Percentiles rank a stretch among this genome's conserved stretches.
Evolutionary conservation across 2,797 vertebrate species (phyloP).

Genomic region (Pempheris klunzingeri): DNA sequence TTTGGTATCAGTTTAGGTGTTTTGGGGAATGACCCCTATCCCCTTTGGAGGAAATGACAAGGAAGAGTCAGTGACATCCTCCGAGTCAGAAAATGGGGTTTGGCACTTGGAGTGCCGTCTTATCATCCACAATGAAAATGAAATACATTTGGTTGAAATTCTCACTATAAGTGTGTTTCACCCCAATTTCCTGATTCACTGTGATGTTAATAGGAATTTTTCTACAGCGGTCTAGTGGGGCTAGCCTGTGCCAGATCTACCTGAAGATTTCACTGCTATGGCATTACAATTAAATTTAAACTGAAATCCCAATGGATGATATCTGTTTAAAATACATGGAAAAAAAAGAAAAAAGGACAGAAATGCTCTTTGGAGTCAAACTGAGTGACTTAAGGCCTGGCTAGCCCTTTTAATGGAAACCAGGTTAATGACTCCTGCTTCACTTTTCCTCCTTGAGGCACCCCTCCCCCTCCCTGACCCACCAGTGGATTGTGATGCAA

Average conservation of each 20-base stretch:
- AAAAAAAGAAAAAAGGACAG: not conserved
- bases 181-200: slow-evolving; percentile 66
- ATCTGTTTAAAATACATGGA: slow-evolving; percentile 5
- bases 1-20: slow-evolving; percentile 86
- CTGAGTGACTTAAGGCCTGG: slow-evolving; percentile 22
- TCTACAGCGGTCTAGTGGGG: slow-evolving; percentile 30
- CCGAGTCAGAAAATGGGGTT: slow-evolving; percentile 60
- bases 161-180: slow-evolving; percentile 51
- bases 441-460: slow-evolving; percentile 69
- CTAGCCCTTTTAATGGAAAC: slow-evolving; percentile 46
- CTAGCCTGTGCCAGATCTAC: slow-evolving; percentile 40
- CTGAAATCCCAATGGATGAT: slow-evolving; percentile 41
- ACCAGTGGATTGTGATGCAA: slow-evolving; percentile 85
- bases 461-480: slow-evolving; percentile 50
- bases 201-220: slow-evolving; percentile 57
- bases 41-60: slow-evolving; percentile 68
- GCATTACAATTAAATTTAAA: slow-evolving; percentile 33
- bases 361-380: slow-evolving; percentile 30
- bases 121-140: slow-evolving; percentile 47
- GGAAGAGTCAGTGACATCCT: slow-evolving; percentile 66
- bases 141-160: slow-evolving; percentile 46
- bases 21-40: slow-evolving; percentile 61
- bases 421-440: slow-evolving; percentile 67
- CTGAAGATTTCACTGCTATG: slow-evolving; percentile 32
- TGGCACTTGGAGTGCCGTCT: slow-evolving; percentile 26